Percentiles rank a stretch among this genome's conserved stretches.
These are phyloP conservation scores for Bucco capensis DNA, from an alignment of 2,113 vertebrate genomes.

Conservation along the genomic window DNA sequence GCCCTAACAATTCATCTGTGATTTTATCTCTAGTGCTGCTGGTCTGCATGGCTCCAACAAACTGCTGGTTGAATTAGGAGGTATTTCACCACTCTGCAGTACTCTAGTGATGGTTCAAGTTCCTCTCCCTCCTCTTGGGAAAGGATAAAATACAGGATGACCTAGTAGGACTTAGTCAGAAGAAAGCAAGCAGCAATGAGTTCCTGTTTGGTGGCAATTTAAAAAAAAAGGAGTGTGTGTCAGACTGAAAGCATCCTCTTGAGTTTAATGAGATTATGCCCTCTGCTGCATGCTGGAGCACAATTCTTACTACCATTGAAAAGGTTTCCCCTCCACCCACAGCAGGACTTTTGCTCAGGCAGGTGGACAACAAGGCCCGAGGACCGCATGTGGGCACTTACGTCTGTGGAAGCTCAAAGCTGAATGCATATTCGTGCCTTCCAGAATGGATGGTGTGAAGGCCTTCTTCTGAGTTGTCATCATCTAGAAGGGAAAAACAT, in stretches of 20 bases:
- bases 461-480: constrained; percentile 96
- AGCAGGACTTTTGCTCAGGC: background rate
- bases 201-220: background rate
- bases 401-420: constrained; percentile 99
- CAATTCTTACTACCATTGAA: constrained; percentile 65
- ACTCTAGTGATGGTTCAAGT: background rate
- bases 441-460: constrained; percentile 96
- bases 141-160: background rate
- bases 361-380: background rate
- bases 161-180: background rate
- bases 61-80: background rate
- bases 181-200: background rate
- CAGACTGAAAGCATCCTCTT: constrained; percentile 64
- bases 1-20: background rate
- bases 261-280: constrained; percentile 48
- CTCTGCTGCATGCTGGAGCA: constrained; percentile 34
- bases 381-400: constrained; percentile 69
- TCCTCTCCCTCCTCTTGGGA: background rate
- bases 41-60: background rate
- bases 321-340: constrained; percentile 66
- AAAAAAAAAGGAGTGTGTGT: background rate
- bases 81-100: background rate
- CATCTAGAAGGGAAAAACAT: constrained; percentile 77
- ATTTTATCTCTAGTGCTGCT: background rate
- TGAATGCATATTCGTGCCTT: constrained; percentile 99